Evolutionary conservation across 1,140 invertebrate species (phyloP).

Genomic region (Drosophila setifemur): DNA sequence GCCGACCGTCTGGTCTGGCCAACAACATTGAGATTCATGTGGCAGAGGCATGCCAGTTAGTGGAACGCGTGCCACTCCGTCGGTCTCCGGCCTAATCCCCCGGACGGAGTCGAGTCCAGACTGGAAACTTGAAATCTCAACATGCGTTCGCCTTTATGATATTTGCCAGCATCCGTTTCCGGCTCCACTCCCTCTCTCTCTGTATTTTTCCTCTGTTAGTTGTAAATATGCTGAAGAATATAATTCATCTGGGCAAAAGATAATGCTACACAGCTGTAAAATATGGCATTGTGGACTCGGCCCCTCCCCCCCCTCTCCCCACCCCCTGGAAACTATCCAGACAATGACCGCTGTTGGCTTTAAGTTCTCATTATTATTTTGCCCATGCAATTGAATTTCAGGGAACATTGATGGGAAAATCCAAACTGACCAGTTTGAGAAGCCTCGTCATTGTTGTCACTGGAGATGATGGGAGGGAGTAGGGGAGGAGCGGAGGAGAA

Average conservation of each 20-base stretch:
- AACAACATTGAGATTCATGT: constrained; percentile 76
- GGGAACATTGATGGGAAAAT: constrained; percentile 45
- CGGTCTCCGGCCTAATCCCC: constrained; percentile 32
- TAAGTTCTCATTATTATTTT: constrained; percentile 64
- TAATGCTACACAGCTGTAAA: constrained; percentile 67
- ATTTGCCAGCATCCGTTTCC: constrained; percentile 64
- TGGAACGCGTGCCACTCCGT: constrained; percentile 45
- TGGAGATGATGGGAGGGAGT: neutral
- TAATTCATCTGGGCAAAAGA: constrained; percentile 62
- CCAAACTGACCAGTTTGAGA: constrained; percentile 61
- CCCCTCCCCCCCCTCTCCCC: too few species aligned
- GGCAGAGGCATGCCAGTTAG: constrained; percentile 32
- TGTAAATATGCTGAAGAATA: constrained; percentile 68
- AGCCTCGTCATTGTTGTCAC: neutral
- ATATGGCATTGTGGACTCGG: constrained; percentile 33
- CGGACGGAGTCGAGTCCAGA: constrained; percentile 5
- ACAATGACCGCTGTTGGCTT: constrained; percentile 35
- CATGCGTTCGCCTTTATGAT: constrained; percentile 62
- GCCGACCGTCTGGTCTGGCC: constrained; percentile 40
- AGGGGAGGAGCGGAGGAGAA: neutral
- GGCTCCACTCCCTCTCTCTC: neutral
- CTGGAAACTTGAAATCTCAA: constrained; percentile 70
- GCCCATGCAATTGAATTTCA: constrained; percentile 49
- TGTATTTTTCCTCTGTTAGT: constrained; percentile 14
- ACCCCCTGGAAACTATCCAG: neutral